Percentiles rank a stretch among this genome's conserved stretches.
phyloP scores from a whole-genome alignment of 37 sponge, comb jelly and placozoan species.

The Agelas oroides region DNA sequence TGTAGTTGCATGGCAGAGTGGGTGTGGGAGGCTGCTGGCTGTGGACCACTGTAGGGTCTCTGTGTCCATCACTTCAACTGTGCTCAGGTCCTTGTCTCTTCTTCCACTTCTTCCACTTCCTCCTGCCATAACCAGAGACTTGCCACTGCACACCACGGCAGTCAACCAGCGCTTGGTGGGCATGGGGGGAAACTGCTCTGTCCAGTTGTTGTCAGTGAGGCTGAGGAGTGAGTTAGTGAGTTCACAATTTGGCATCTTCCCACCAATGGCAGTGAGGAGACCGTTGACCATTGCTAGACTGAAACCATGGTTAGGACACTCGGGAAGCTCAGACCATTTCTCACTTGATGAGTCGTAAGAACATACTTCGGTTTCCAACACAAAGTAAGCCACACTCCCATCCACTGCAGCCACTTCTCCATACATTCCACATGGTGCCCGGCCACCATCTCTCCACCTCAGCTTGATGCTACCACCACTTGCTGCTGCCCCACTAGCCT shows the following conservation, averaged over 20 bases:
- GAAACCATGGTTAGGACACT: conserved; percentile 1
- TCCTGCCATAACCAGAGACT: conserved; percentile 2
- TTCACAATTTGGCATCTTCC: not conserved
- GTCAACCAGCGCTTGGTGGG: not conserved
- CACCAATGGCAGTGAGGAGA: conserved; percentile 13
- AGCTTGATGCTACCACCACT: not conserved
- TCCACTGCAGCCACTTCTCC: not conserved
- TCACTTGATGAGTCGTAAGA: not conserved
- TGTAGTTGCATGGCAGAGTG: not conserved
- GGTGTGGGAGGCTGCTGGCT: conserved; percentile 12
- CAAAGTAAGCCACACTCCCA: not conserved
- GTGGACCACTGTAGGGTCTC: conserved; percentile 20
- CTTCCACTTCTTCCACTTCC: not conserved
- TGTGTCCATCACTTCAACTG: conserved; percentile 17
- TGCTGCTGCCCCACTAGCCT: no score
- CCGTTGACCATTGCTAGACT: conserved; percentile 8
- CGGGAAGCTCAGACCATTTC: conserved; percentile 8
- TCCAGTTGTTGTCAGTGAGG: not conserved
- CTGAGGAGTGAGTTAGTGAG: not conserved
- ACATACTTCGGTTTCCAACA: not conserved
- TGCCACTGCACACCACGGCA: not conserved
- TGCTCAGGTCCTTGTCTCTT: not conserved
- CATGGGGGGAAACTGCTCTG: conserved; percentile 16
- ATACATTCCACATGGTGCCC: not conserved
- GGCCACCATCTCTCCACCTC: not conserved